Evolutionary conservation across 2,888 invertebrate genomes (phyloP), one percentile per base, ranked within the genome.

Genomic region (Dicranocentrus wangi): DNA sequence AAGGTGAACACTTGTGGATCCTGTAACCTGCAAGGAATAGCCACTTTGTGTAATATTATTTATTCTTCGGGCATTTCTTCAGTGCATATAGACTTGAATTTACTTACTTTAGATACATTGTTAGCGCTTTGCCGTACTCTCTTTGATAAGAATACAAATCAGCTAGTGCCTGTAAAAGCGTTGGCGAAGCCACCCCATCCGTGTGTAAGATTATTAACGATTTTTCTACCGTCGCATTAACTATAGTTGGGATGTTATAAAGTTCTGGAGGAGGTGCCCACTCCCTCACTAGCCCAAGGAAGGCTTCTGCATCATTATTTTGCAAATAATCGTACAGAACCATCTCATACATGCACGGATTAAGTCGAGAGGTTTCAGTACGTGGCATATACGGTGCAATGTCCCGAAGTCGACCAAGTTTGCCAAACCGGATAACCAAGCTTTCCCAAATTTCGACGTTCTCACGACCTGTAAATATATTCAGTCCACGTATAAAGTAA

Each of bases 251-350:
- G 0, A 94, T 93, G 87, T 94, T 94, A 88, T 96, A 97, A 32
- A 98, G 89, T 51, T 88, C 86, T n/a, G 86, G 86, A 17, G 91
- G 90, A 0, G 95, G 94, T 71, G 93, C 93, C 98, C 97, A 98
- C 87, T 95, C 94, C 88, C 95, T 93, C 0, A 98, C 93, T 82
- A 97, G 89, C 87, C 93, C 92, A 1, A 95, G 89, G 89, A 98
- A 97, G 5, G 95, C 95, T 88, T 91, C 90, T 3, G 94, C 92
- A 88, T 97, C 95, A 69, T 93, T 92, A 69, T 93, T 92, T 88
- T 94, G 94, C 0, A 98, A 90, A 89, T 94, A 98, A 89, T 98
- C 97, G 88, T 94, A 95, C 27, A 98, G 91, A 82, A 98, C 95
- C 92, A 97, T 93, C 90, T 98, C 98, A 88, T 98, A 98, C 83